A percentile compares a stretch with the other conserved stretches of the same genome.
Conservation (phyloP, 2,797 vertebrate genomes). For the Melanogrammus aeglefinus region DNA sequence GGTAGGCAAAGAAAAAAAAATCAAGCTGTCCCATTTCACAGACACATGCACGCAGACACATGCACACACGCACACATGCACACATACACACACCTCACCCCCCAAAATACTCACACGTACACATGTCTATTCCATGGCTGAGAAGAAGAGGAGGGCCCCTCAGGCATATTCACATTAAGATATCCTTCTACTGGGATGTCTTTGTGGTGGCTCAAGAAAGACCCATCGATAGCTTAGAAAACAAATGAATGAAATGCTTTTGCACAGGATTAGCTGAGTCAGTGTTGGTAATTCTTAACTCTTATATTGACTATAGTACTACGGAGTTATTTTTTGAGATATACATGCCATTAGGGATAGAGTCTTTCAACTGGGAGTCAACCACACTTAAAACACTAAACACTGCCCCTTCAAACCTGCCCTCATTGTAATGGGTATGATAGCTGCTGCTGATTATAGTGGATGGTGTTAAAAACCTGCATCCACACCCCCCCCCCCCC, state of each 20-base stretch:
- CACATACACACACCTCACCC: slow-evolving; percentile 12
- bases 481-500: not conserved
- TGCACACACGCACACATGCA: slow-evolving; percentile 23
- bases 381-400: too few relatives aligned
- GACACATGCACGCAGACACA: slow-evolving; percentile 58
- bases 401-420: too few relatives aligned
- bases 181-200: too few relatives aligned
- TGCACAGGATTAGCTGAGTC: not conserved
- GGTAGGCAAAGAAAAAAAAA: slow-evolving; percentile 85
- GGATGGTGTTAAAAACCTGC: not conserved
- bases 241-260: not conserved
- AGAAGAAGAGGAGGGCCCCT: not conserved
- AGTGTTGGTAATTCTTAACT: not conserved
- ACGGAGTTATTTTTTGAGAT: not conserved
- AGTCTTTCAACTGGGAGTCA: not conserved
- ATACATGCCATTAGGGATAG: not conserved
- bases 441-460: not conserved
- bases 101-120: too few relatives aligned
- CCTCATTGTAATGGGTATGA: not conserved
- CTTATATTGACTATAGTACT: not conserved
- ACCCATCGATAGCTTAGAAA: not conserved
- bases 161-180: too few relatives aligned
- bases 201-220: not conserved
- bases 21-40: slow-evolving; percentile 30
- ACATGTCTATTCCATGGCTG: not conserved